A percentile compares a stretch with the other conserved stretches of the same genome.
phyloP scores from a whole-genome alignment of 92 coral and sea anemone species.

The Zoanthus gigantus region DNA sequence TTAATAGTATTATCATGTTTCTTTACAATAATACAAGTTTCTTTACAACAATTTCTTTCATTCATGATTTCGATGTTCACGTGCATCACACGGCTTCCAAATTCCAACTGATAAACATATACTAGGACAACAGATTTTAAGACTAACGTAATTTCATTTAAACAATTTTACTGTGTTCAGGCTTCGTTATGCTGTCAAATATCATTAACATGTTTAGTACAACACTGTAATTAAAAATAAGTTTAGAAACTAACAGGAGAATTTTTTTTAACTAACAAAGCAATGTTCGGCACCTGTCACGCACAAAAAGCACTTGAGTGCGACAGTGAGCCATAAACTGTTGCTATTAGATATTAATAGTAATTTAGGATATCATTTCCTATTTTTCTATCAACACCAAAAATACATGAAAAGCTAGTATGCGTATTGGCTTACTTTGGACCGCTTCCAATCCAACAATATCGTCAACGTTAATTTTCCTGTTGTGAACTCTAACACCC shows the following conservation, averaged over 20 bases:
- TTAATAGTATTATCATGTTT: no score
- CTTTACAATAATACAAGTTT: no score
- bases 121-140: no score
- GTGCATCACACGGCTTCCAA: no score
- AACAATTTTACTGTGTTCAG: no score
- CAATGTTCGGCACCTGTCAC: neutral
- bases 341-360: no score
- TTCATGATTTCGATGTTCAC: no score
- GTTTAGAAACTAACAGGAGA: neutral
- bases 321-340: neutral
- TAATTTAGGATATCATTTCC: no score
- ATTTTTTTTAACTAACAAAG: neutral
- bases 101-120: no score
- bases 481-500: slow-evolving; percentile 17
- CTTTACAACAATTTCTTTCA: no score
- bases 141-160: no score
- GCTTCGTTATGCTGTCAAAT: neutral
- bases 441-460: neutral
- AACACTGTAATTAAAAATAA: neutral
- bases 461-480: neutral
- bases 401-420: neutral
- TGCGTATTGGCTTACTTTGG: neutral
- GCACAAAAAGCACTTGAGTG: neutral
- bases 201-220: neutral
- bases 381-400: neutral